Conservation (phyloP, 2,888 invertebrate species). For the Gisinianus flammeolus region DNA sequence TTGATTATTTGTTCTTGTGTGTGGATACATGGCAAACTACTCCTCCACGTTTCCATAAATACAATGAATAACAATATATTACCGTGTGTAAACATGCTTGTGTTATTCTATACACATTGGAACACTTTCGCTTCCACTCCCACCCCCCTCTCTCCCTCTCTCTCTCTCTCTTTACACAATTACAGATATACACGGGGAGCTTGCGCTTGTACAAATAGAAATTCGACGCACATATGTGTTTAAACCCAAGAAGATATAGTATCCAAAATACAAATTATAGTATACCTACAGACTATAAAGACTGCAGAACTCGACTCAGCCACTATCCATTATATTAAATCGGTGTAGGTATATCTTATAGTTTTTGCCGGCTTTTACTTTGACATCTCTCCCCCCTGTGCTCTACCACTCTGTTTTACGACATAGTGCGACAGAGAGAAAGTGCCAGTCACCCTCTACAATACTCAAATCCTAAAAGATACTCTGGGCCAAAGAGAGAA, state of each 20-base stretch:
- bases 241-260: too few species aligned
- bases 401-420: background rate
- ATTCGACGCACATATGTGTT: too few species aligned
- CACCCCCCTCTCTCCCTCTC: background rate
- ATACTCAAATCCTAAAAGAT: background rate
- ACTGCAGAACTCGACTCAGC: too few species aligned
- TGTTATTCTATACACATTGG: background rate
- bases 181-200: too few species aligned
- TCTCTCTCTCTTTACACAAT: background rate
- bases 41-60: background rate
- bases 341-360: background rate
- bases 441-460: background rate
- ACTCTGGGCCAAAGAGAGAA: background rate
- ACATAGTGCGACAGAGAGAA: background rate
- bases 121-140: background rate
- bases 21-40: slow-evolving; percentile 30
- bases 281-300: too few species aligned
- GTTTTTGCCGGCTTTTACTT: background rate
- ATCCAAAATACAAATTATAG: too few species aligned
- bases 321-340: too few species aligned
- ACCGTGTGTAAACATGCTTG: background rate
- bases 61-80: slow-evolving; percentile 6
- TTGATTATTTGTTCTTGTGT: slow-evolving; percentile 16
- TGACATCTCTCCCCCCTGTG: background rate
- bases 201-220: too few species aligned